Base-by-base conservation (phyloP, 2,797 vertebrate species). In the Eleutherodactylus coqui region DNA sequence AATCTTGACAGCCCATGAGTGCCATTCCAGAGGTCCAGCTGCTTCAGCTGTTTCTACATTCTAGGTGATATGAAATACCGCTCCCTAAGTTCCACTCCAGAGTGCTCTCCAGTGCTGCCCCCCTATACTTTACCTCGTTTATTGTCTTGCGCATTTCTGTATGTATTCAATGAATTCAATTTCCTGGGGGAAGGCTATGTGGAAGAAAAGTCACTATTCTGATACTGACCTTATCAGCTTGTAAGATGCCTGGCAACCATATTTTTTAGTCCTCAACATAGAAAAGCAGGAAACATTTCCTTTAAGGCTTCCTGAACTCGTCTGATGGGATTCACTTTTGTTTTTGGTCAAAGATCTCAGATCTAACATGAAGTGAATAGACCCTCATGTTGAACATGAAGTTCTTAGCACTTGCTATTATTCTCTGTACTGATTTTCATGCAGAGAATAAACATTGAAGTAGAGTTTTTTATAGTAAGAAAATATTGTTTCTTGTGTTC, bases 401-500 rank as follows among this genome's bases (percentile, higher is more conserved):
- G 36, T 43, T 41, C 38, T 69, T 38, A 36, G 64, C 21, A 4
- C 1, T 19, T 21, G 62, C 13, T 67, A 34, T 70, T 70, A 38
- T 70, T 70, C 67, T 70, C 36, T 41, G 41, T 41, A 41, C 34
- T 41, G 36, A 24, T 38, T 41, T 70, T 70, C 67, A 70, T 16
- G 9, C 5, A 10, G 34, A 41, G 36, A 34, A 70, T 70, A 19
- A 70, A 70, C 36, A 70, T 70, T 70, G 36, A 16, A 45, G 24
- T 73, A 4, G 4, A 73, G 38, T 45, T 73, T 73, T 43, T 73
- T 45, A 73, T 73, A 73, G 24, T 27, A 27, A 27, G 41, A 16
- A 41, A 41, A 70, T 19, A 70, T 70, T 41, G 67, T 70, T 70
- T 70, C 36, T 41, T 17, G 11, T 45, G 69, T 73, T 73, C 24